A percentile compares a stretch with the other conserved stretches of the same genome.
Conservation (phyloP, 2,888 invertebrate species). For the Theodoxus fluviatilis region DNA sequence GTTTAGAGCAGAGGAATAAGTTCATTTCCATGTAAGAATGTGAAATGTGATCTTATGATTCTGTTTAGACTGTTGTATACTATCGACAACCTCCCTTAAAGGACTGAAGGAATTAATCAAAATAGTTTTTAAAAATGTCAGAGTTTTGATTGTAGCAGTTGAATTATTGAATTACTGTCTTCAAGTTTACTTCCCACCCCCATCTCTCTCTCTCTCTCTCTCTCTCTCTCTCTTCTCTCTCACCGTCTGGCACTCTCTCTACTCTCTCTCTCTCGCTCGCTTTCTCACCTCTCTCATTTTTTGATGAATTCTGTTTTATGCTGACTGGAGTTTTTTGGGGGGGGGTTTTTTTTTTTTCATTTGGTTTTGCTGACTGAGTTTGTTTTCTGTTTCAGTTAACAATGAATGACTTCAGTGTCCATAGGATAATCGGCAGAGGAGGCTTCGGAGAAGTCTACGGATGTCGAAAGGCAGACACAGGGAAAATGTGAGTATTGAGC, state of each 20-base stretch:
- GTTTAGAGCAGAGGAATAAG: no score
- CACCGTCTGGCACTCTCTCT: neutral
- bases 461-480: constrained; percentile 98
- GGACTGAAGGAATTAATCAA: no score
- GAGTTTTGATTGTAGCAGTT: no score
- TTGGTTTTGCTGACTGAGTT: neutral
- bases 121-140: no score
- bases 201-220: constrained; percentile 5
- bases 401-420: constrained; percentile 99
- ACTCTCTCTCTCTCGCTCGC: neutral
- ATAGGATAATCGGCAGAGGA: constrained; percentile 98
- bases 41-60: no score
- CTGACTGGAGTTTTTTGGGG: neutral
- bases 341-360: neutral
- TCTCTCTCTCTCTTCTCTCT: constrained; percentile 11
- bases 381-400: constrained; percentile 76
- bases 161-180: no score
- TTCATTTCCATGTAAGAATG: neutral
- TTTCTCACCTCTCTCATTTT: neutral
- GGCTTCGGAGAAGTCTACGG: constrained; percentile 99
- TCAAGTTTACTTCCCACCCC: neutral
- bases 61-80: no score
- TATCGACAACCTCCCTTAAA: no score
- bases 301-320: no score
- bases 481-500: constrained; percentile 84